A percentile compares a stretch with the other conserved stretches of the same genome.
Conservation (phyloP, 2,888 invertebrate species). For the Drosophila mettleri region DNA sequence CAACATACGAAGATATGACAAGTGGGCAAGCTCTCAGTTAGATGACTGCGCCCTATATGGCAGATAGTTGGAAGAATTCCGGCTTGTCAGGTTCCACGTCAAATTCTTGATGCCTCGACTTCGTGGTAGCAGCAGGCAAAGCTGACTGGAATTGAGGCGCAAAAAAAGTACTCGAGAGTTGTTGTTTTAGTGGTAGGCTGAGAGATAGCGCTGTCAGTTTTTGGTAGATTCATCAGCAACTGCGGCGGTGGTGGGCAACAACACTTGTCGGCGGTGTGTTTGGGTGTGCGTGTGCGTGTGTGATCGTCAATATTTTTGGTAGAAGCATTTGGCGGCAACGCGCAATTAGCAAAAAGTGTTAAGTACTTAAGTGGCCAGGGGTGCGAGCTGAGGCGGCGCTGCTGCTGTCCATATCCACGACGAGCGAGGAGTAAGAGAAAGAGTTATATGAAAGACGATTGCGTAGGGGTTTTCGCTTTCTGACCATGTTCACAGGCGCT, state of each 20-base stretch:
- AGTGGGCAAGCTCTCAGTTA: slow-evolving; percentile 6
- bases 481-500: slow-evolving; percentile 34
- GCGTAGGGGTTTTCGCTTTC: slow-evolving; percentile 76
- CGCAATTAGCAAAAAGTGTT: slow-evolving; percentile 81
- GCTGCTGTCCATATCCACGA: slow-evolving; percentile 39
- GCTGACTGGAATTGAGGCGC: slow-evolving; percentile 42
- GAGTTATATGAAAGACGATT: slow-evolving; percentile 36
- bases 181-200: slow-evolving; percentile 36
- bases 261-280: slow-evolving; percentile 51
- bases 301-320: slow-evolving; percentile 63
- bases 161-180: slow-evolving; percentile 42
- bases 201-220: slow-evolving; percentile 49
- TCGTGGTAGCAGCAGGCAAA: not conserved
- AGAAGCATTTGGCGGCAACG: slow-evolving; percentile 71
- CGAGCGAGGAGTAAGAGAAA: not conserved
- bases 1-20: slow-evolving; percentile 6
- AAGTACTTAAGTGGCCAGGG: slow-evolving; percentile 80
- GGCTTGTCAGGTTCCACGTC: slow-evolving; percentile 42
- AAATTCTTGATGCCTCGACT: slow-evolving; percentile 8
- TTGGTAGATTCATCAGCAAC: slow-evolving; percentile 49
- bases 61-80: slow-evolving; percentile 18
- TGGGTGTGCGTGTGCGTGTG: slow-evolving; percentile 16
- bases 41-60: slow-evolving; percentile 37
- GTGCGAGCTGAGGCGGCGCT: slow-evolving; percentile 57
- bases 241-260: slow-evolving; percentile 60